Conservation (phyloP, 2,888 invertebrate genomes). For the Phanerotoma sp. region DNA sequence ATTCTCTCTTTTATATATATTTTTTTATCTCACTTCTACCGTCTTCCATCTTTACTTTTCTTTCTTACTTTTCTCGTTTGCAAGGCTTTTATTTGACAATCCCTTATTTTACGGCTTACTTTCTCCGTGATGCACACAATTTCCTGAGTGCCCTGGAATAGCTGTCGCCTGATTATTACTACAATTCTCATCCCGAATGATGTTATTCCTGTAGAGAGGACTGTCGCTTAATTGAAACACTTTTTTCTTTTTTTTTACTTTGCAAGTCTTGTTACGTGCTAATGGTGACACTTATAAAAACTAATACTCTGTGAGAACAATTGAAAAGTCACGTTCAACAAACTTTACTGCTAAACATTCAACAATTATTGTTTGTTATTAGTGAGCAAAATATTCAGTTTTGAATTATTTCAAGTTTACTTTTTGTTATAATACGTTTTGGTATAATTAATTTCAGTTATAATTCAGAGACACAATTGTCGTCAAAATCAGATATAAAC, state of each 20-base stretch:
- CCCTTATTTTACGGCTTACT: slow-evolving; percentile 17
- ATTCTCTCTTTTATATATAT: background rate
- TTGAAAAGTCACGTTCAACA: background rate
- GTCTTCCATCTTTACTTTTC: background rate
- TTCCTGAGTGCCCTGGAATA: slow-evolving; percentile 17
- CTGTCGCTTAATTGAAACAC: background rate
- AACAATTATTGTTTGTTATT: slow-evolving; percentile 2
- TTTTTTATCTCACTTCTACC: background rate
- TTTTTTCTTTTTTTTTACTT: background rate
- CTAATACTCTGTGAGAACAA: background rate
- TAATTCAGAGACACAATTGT: too few relatives aligned
- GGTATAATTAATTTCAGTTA: too few relatives aligned
- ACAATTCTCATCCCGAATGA: slow-evolving; percentile 6
- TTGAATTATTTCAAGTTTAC: too few relatives aligned
- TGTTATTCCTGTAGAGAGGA: background rate
- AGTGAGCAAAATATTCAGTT: background rate
- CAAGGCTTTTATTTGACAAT: slow-evolving; percentile 16
- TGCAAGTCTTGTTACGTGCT: background rate
- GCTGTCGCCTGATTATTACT: slow-evolving; percentile 12
- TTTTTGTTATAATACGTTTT: too few relatives aligned
- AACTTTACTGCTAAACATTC: background rate
- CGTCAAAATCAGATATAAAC: too few relatives aligned
- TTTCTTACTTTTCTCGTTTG: slow-evolving; percentile 4
- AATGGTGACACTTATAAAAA: background rate
- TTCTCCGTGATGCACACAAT: slow-evolving; percentile 16